Evolutionary conservation across 2,113 vertebrate species (phyloP).

Genomic region (Myxocyprinus asiaticus): DNA sequence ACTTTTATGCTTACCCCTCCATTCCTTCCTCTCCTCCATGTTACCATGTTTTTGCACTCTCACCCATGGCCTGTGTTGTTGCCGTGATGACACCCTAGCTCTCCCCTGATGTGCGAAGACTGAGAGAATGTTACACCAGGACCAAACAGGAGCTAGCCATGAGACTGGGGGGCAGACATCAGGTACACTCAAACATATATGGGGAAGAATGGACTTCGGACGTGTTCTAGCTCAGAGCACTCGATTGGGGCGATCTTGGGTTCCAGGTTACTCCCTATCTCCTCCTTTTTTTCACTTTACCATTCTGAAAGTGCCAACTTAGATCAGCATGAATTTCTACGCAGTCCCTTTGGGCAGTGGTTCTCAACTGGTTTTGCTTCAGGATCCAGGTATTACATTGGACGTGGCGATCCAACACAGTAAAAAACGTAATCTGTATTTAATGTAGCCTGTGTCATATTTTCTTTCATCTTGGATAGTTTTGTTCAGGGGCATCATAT

Average conservation of each 20-base stretch:
- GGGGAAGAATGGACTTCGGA: conserved; percentile 9
- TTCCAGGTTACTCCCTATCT: background rate
- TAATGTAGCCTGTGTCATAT: too few relatives aligned
- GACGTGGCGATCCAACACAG: too few relatives aligned
- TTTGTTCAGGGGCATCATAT: too few relatives aligned
- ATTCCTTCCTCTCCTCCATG: conserved; percentile 38
- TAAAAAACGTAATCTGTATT: too few relatives aligned
- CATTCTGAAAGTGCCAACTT: background rate
- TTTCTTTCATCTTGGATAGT: too few relatives aligned
- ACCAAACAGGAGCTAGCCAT: conserved; percentile 89
- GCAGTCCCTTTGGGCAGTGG: too few relatives aligned
- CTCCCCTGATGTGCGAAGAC: conserved; percentile 87
- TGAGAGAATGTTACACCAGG: conserved; percentile 89
- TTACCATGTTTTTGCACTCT: conserved; percentile 43
- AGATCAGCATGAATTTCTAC: background rate
- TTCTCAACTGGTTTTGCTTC: too few relatives aligned
- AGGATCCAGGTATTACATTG: too few relatives aligned
- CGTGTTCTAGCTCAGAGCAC: background rate
- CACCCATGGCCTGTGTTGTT: conserved; percentile 54
- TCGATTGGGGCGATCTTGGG: background rate
- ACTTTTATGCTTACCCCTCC: background rate
- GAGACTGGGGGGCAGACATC: conserved; percentile 87
- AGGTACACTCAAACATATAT: conserved; percentile 76
- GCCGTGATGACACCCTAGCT: conserved; percentile 73
- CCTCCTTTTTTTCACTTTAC: background rate